A percentile compares a stretch with the other conserved stretches of the same genome.
These are phyloP conservation scores for Saimiri boliviensis DNA, from an alignment of 2,113 vertebrate species.

Conservation along the genomic window DNA sequence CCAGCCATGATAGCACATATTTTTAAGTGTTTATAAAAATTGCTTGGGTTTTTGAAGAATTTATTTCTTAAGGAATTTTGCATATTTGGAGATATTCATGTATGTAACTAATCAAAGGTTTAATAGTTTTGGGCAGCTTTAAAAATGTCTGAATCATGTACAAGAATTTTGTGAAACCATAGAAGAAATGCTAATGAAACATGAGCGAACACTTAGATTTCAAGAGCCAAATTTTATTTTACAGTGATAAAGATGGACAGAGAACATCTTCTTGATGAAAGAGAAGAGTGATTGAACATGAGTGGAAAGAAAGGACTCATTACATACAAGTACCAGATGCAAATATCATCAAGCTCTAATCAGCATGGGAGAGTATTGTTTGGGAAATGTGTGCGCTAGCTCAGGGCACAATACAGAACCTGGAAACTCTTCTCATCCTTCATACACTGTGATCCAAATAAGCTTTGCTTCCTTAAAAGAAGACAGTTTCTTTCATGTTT, in stretches of 20 bases:
- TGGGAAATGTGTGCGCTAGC: background rate
- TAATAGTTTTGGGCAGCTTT: background rate
- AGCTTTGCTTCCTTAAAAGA: background rate
- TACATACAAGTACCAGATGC: background rate
- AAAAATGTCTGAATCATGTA: background rate
- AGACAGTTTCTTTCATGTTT: background rate
- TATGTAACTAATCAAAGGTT: background rate
- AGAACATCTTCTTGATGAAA: background rate
- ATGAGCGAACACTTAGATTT: background rate
- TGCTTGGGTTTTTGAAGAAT: constrained; percentile 2
- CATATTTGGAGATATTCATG: background rate
- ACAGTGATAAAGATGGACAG: background rate
- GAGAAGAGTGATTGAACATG: background rate
- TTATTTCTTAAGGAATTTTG: background rate
- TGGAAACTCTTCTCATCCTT: background rate
- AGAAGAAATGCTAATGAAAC: constrained; percentile 13
- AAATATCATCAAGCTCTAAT: background rate
- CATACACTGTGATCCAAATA: background rate
- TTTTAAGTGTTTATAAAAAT: constrained; percentile 33
- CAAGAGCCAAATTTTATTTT: constrained; percentile 16
- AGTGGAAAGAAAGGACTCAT: background rate
- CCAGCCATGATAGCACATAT: background rate
- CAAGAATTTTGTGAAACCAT: background rate
- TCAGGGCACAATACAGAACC: background rate
- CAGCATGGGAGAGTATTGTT: background rate